Evolutionary conservation across 2,797 vertebrate species (phyloP), one percentile per base, ranked within the genome.

Genomic region (Mus minutoides): DNA sequence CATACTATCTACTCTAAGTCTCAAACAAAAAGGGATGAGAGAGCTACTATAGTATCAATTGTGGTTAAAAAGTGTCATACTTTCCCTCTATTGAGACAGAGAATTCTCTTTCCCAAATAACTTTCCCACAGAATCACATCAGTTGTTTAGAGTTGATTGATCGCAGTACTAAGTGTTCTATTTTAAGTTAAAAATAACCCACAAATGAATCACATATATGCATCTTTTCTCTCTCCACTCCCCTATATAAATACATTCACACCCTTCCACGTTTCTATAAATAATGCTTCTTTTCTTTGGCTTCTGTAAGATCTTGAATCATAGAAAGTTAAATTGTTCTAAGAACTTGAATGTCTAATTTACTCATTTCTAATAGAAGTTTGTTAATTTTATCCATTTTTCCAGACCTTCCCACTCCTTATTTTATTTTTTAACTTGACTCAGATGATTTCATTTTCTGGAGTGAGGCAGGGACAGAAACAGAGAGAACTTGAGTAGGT

Each of bases 151-250:
- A 96, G 67, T 62, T 95, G 87, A 97, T 37, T 97, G 90, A 95
- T 90, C 76, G 56, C 71, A 37, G 82, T 94, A 88, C 76, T 92
- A 88, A 96, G 58, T 88, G 71, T 82, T 56, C 78, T 85, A 96
- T 91, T 96, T 94, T 91, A 92, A 94, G 91, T 90, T 94, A 92
- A 97, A 96, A 96, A 94, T 89, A 96, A 67, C 40, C 37, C 49
- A 82, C 80, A 94, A 96, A n/a, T 97, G 88, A 97, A 94, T 95
- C 84, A 96, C 80, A 90, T 91, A 77, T 9, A 11, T 80, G 46
- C 37, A 88, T 76, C 40, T 71, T 92, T 80, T 92, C 69, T 85
- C 34, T 60, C 29, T 40, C 58, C 37, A 76, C 8, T 85, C 71
- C 19, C 80, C 80, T 83, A 82, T n/a, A 90, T 88, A 93, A 96